Percentiles rank a stretch among this genome's conserved stretches.
Conservation (phyloP, 2,888 invertebrate species). For the Calliopum simillimum region DNA sequence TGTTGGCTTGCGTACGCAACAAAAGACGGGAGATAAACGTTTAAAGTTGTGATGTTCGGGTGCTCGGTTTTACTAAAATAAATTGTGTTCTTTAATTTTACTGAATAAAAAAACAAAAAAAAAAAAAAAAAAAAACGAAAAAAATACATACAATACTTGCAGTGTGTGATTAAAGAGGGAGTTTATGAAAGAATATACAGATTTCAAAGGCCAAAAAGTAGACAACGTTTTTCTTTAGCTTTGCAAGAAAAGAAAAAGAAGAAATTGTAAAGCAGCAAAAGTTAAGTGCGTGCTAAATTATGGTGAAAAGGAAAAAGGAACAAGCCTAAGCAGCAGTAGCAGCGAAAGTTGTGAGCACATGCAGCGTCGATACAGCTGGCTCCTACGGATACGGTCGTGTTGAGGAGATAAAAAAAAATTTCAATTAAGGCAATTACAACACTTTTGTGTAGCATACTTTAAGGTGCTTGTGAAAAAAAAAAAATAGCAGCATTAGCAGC, state of each 20-base stretch:
- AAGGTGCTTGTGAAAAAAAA: constrained; percentile 17
- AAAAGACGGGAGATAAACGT: constrained; percentile 36
- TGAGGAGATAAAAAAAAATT: constrained; percentile 3
- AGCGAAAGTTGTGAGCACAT: not conserved
- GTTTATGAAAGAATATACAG: no score
- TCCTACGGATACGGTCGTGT: constrained; percentile 1
- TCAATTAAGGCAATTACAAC: constrained; percentile 30
- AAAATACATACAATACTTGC: constrained; percentile 12
- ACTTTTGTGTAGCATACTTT: constrained; percentile 29
- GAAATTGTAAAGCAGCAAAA: not conserved
- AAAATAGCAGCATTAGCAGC: not conserved
- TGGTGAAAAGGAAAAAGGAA: not conserved
- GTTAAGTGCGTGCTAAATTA: not conserved
- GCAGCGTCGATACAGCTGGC: constrained; percentile 25
- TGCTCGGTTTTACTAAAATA: constrained; percentile 10
- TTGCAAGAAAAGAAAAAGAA: not conserved
- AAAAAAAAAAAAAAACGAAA: constrained; percentile 37
- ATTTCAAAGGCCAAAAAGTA: not conserved
- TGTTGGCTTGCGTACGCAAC: constrained; percentile 49
- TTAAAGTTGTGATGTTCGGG: constrained; percentile 25
- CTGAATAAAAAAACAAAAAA: constrained; percentile 24
- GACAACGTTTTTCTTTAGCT: not conserved
- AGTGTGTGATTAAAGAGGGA: not conserved
- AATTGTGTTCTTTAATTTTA: not conserved
- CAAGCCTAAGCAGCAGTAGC: not conserved